A percentile compares a stretch with the other conserved stretches of the same genome.
These are phyloP conservation scores for Ptyas mucosa DNA, from an alignment of 2,113 vertebrate genomes.

Conservation along the genomic window DNA sequence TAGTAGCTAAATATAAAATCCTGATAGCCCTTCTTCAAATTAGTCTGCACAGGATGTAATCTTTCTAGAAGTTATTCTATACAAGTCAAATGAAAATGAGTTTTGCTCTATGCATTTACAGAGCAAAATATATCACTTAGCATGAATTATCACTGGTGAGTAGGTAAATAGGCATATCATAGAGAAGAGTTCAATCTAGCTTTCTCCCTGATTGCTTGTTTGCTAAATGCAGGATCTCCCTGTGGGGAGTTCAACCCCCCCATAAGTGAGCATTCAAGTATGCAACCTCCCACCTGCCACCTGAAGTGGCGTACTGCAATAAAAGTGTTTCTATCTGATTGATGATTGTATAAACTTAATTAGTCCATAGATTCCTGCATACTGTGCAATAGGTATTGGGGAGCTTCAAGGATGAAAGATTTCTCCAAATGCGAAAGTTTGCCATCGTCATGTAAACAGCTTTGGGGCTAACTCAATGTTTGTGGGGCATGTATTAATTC, in stretches of 20 bases:
- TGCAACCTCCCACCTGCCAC: background rate
- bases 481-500: background rate
- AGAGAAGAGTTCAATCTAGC: background rate
- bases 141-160: background rate
- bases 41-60: background rate
- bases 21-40: background rate
- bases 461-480: background rate
- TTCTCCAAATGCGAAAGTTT: background rate
- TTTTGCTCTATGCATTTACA: background rate
- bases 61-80: background rate
- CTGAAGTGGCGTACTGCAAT: background rate
- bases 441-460: background rate
- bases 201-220: background rate
- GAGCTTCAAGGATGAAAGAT: slow-evolving; percentile 1
- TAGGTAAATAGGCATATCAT: background rate
- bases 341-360: background rate
- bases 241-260: background rate
- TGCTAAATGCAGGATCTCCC: background rate
- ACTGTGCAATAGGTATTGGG: background rate
- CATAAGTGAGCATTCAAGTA: background rate
- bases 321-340: background rate
- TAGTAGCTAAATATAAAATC: background rate
- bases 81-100: background rate
- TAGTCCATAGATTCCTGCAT: background rate
- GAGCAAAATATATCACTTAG: background rate